These are phyloP conservation scores for Mesaphorura yosii DNA, from an alignment of 1,140 invertebrate species.

Conservation along the genomic window DNA sequence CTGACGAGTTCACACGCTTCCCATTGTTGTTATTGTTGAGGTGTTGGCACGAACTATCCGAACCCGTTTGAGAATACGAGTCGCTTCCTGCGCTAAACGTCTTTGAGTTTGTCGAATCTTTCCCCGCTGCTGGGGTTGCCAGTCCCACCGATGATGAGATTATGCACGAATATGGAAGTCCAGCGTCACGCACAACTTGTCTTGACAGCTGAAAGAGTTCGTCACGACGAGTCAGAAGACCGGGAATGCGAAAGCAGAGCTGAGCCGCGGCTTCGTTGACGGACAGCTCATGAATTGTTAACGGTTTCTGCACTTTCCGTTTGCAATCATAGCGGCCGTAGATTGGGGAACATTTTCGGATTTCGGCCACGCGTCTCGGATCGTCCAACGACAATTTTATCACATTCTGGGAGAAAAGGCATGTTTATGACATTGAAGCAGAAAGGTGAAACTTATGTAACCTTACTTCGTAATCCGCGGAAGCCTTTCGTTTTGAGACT, in stretches of 20 bases:
- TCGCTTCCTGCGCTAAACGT: too few relatives aligned
- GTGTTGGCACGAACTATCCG: too few relatives aligned
- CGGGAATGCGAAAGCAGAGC: slow-evolving; percentile 77
- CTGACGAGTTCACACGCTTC: too few relatives aligned
- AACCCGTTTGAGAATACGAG: too few relatives aligned
- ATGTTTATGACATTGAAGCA: too few relatives aligned
- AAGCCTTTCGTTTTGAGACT: slow-evolving; percentile 78
- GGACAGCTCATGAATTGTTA: slow-evolving; percentile 88
- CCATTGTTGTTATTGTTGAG: too few relatives aligned
- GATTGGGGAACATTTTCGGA: slow-evolving; percentile 89
- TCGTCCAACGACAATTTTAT: slow-evolving; percentile 81
- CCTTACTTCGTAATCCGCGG: slow-evolving; percentile 74
- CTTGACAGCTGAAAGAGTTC: slow-evolving; percentile 89
- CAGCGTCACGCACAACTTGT: slow-evolving; percentile 85
- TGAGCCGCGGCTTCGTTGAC: slow-evolving; percentile 97
- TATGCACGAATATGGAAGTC: slow-evolving; percentile 35
- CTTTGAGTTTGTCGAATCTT: too few relatives aligned
- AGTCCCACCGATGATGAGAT: too few relatives aligned
- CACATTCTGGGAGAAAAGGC: slow-evolving; percentile 50
- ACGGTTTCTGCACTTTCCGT: slow-evolving; percentile 83
- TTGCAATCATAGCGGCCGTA: slow-evolving; percentile 95
- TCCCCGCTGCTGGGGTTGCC: too few relatives aligned
- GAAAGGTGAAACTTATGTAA: too few relatives aligned
- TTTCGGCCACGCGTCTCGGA: slow-evolving; percentile 78
- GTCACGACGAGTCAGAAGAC: slow-evolving; percentile 77